phyloP scores from a whole-genome alignment of 2,113 vertebrate genomes.

The Stercorarius parasiticus region DNA sequence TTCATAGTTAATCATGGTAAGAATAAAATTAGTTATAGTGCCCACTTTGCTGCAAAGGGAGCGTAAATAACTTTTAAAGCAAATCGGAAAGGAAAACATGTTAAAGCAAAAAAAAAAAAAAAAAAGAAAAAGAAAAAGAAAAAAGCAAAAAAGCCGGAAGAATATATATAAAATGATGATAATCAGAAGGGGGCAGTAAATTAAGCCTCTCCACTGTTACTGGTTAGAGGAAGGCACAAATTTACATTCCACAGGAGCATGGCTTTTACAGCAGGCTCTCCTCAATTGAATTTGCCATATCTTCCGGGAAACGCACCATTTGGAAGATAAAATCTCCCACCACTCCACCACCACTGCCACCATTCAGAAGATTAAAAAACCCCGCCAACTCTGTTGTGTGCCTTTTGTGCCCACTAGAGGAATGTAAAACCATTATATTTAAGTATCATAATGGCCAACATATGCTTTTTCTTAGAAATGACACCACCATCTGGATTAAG shows the following conservation, averaged over 20 bases:
- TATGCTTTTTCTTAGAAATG: conserved; percentile 85
- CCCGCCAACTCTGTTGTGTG: conserved; percentile 67
- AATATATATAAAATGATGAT: conserved; percentile 58
- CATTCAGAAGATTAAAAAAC: conserved; percentile 71
- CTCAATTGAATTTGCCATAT: conserved; percentile 58
- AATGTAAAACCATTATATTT: conserved; percentile 84
- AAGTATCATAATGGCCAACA: conserved; percentile 84
- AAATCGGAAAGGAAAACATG: conserved; percentile 53
- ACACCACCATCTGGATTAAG: conserved; percentile 82
- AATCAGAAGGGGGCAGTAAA: conserved; percentile 56
- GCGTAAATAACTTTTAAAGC: conserved; percentile 78
- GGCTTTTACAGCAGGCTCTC: conserved; percentile 63
- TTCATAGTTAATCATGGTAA: conserved; percentile 77
- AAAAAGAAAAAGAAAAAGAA: neutral
- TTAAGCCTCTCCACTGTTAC: conserved; percentile 61
- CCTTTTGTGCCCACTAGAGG: conserved; percentile 77
- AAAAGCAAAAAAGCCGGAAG: conserved; percentile 25
- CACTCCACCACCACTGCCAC: conserved; percentile 48
- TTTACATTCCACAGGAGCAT: conserved; percentile 40
- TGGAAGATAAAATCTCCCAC: conserved; percentile 72
- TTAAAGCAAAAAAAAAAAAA: neutral
- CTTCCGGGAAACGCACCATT: conserved; percentile 70
- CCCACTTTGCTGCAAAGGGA: conserved; percentile 75
- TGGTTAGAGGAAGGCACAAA: conserved; percentile 58
- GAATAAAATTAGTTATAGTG: conserved; percentile 78